Conservation (phyloP, 1,140 invertebrate species). For the Lepidurus packardi region DNA sequence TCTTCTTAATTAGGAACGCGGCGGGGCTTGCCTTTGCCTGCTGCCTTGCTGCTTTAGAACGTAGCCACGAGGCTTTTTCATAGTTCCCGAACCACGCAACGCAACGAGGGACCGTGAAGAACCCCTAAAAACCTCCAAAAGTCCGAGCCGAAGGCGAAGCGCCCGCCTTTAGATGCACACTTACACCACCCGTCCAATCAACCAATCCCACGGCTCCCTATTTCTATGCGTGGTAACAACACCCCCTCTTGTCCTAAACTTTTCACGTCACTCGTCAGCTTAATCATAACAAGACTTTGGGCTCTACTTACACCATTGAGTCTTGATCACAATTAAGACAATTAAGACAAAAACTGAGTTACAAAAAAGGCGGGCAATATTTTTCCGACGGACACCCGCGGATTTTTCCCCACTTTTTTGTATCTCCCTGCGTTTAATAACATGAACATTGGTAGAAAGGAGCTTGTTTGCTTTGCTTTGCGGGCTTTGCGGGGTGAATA, state of each 20-base stretch:
- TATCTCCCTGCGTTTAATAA: too few relatives aligned
- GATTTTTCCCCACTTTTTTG: background rate
- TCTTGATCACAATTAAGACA: background rate
- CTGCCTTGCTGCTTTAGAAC: background rate
- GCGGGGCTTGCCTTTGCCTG: constrained; percentile 13
- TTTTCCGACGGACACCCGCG: background rate
- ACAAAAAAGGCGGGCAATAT: background rate
- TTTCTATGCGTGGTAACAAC: background rate
- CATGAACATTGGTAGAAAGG: too few relatives aligned
- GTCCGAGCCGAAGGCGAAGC: constrained; percentile 13
- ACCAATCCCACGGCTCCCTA: background rate
- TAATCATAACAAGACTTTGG: background rate
- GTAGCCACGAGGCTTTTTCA: constrained; percentile 3
- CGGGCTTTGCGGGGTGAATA: background rate
- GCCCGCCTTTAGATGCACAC: background rate
- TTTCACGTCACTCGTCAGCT: background rate
- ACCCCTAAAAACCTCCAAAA: background rate
- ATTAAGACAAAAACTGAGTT: background rate
- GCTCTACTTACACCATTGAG: background rate
- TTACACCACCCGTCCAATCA: background rate
- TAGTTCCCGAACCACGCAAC: constrained; percentile 11
- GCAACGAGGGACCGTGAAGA: background rate
- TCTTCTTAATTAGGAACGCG: constrained; percentile 21
- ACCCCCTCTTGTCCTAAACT: background rate
- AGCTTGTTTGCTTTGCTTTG: background rate